Evolutionary conservation across 1,140 invertebrate genomes (phyloP), one percentile per base, ranked within the genome.

Genomic region (Brachionus koreanus): DNA sequence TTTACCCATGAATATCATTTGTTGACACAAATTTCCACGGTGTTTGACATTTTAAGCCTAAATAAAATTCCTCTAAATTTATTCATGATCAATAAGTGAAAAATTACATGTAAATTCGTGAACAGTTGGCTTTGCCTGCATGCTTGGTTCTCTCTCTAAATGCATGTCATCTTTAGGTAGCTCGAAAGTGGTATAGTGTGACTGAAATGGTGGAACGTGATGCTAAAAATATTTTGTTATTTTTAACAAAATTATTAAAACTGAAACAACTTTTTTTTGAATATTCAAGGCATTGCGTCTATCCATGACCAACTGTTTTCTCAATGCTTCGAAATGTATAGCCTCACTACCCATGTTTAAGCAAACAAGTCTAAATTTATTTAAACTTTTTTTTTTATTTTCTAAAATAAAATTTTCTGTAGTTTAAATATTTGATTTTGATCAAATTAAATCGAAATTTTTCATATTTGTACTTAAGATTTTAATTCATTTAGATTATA

Each of bases 321-420:
- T 79, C 35, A 79, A 43, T 9, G 76, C 76, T 65, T 79, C 76
- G 29, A 61, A 79, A 43, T 79, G 76, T 42, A 79, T 79, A 39
- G 49, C 49, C 49, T 79, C 76, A 65, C 76, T 79, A n/a, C 76
- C 76, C 76, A 79, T 79, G 4, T 79, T 74, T 37, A 67, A 35
- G 25, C n/a, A 13, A 35, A 25, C 7, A 74, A 74, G 25, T 74
- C 43, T 46, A 74, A 16, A 42, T n/a, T 42, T 72, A n/a, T 23
- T 25, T 3, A 9, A 35, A 69, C 13, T 16, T 43, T 72, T 16
- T 12, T n/a, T 46, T 46, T 57, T n/a, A 16, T 7, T 57, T 57
- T 6, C 16, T 57, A 23, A 39, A 39, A 69, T 16, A 16, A 37
- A 39, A 37, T 35, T 37, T 69, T 69, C 9, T 39, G 13, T 5